Base-by-base conservation (phyloP, 1,140 invertebrate species). In the Hydropsyche tenuis region DNA sequence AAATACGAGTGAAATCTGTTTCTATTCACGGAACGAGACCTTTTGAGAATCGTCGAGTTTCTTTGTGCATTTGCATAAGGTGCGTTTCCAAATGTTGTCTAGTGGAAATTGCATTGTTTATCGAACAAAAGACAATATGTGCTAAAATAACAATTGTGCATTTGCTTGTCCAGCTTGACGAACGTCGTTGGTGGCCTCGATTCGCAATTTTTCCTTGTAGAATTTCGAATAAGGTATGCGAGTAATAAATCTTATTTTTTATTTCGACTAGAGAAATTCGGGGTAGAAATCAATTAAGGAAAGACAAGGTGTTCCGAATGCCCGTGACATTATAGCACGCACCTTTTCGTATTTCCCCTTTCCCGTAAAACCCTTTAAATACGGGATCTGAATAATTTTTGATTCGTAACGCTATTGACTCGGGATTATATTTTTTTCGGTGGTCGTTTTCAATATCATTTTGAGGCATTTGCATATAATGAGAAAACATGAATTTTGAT, bases 371-470 rank as follows among this genome's bases (percentile, higher is more conserved):
- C 63, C 63, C 63, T 65, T 65, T 65, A 30, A 65, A 16, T 27
- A 43, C 63, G 63, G 30, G 63, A 65, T 65, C 63, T 65, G 37
- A 65, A 65, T 65, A 65, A 65, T 65, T 65, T 65, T 7, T 37
- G 27, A 65, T 65, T 65, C 20, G 63, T 37, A 65, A 65, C 63
- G 63, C 63, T n/a, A 18, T 37, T 18, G 63, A 37, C 3, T 37
- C 30, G 3, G 30, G 30, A 37, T 37, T 37, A 3, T 3, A 37
- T 37, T 9, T 37, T n/a, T n/a, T n/a, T n/a, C n/a, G n/a, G 9
- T 3, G 30, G 30, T 37, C 9, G 30, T 37, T 37, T 37, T 37
- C 30, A 9, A 37, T 37, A 37, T 37, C 30, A 37, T 37, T 37
- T 37, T 37, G 3, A 9, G 9, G 3, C 30, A 37, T 37, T 37